Evolutionary conservation across 2,888 invertebrate species (phyloP).

Genomic region (Polydrusus pterygomalis): DNA sequence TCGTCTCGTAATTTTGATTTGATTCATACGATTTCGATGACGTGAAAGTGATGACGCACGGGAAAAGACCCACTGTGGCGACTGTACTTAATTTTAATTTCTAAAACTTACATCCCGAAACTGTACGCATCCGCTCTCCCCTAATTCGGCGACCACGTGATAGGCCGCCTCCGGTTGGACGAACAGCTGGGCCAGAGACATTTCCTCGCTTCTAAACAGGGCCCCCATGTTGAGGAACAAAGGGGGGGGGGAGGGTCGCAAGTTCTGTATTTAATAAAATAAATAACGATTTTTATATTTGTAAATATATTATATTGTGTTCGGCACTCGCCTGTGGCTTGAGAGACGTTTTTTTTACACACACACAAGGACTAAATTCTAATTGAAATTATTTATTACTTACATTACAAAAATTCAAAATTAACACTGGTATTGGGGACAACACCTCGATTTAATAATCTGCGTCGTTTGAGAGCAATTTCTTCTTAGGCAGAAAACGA

Average conservation of each 20-base stretch:
- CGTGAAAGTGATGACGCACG: no score
- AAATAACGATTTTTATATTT: not conserved
- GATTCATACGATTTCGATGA: no score
- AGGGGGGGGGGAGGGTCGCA: no score
- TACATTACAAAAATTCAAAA: not conserved
- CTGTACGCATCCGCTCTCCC: constrained; percentile 94
- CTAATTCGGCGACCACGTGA: constrained; percentile 93
- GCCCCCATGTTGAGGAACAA: constrained; percentile 81
- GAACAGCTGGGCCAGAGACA: constrained; percentile 95
- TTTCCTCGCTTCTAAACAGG: constrained; percentile 92
- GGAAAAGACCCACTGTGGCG: no score
- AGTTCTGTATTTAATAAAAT: not conserved
- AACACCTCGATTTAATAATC: no score
- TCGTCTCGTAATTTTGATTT: no score
- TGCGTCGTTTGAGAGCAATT: not conserved
- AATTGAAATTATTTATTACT: not conserved
- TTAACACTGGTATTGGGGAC: not conserved
- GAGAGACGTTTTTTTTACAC: no score
- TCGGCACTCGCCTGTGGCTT: no score
- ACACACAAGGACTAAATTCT: no score
- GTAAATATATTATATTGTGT: no score
- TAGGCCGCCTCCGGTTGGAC: constrained; percentile 97
- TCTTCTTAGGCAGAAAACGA: not conserved
- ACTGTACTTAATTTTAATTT: no score
- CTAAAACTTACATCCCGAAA: constrained; percentile 91